Evolutionary conservation across 2,113 vertebrate species (phyloP).

Genomic region (Garra rufa): DNA sequence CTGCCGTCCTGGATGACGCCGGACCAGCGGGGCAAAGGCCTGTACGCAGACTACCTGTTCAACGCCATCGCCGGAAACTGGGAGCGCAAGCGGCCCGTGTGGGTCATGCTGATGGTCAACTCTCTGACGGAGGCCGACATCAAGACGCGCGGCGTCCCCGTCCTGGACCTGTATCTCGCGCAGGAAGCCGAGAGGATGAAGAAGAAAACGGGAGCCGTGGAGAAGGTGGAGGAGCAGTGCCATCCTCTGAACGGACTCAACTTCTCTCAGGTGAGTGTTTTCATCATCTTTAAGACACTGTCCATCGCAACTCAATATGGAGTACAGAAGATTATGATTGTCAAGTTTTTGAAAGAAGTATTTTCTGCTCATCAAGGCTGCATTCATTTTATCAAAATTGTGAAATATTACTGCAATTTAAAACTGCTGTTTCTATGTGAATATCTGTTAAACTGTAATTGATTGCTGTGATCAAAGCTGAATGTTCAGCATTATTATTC

Average conservation of each 20-base stretch:
- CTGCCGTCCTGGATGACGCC: slow-evolving; percentile 91
- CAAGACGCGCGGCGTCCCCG: slow-evolving; percentile 83
- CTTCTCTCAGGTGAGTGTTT: slow-evolving; percentile 91
- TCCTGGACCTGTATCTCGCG: slow-evolving; percentile 88
- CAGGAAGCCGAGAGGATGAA: slow-evolving; percentile 87
- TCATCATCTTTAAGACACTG: too few species aligned
- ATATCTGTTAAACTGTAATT: neutral
- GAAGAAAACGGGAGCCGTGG: slow-evolving; percentile 86
- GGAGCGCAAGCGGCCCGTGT: slow-evolving; percentile 87
- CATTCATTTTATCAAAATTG: too few species aligned
- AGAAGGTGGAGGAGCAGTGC: slow-evolving; percentile 92
- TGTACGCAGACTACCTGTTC: slow-evolving; percentile 90
- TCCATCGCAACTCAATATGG: too few species aligned
- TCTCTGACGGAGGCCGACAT: slow-evolving; percentile 86
- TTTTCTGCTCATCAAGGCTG: too few species aligned
- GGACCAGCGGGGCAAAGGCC: slow-evolving; percentile 85
- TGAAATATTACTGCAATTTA: too few species aligned
- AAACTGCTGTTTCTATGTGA: neutral
- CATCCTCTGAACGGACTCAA: slow-evolving; percentile 88
- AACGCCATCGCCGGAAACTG: slow-evolving; percentile 90
- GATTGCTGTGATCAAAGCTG: neutral
- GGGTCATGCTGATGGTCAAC: slow-evolving; percentile 93
- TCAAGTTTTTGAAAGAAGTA: too few species aligned
- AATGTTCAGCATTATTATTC: neutral
- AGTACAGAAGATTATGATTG: too few species aligned